Conservation (phyloP, 1,140 invertebrate species). For the Eupeodes corollae region DNA sequence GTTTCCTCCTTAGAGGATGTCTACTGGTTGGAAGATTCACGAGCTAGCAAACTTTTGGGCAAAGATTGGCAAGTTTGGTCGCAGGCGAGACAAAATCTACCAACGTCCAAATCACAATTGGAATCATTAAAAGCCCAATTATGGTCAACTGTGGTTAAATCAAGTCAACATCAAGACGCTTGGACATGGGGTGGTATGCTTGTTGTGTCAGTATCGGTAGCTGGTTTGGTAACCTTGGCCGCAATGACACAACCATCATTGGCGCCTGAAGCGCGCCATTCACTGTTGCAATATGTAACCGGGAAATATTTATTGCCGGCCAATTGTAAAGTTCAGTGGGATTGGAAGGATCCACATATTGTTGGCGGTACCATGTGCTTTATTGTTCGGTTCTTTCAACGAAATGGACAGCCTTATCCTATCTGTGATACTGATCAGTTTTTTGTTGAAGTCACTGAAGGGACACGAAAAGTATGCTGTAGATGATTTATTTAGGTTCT, state of each 20-base stretch:
- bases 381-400: slow-evolving; percentile 79
- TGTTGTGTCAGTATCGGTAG: slow-evolving; percentile 73
- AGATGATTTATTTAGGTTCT: background rate
- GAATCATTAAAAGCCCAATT: slow-evolving; percentile 65
- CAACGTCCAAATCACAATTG: slow-evolving; percentile 65
- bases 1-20: slow-evolving; percentile 74
- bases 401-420: slow-evolving; percentile 84
- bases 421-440: slow-evolving; percentile 84
- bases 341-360: slow-evolving; percentile 76
- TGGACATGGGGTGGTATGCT: slow-evolving; percentile 84
- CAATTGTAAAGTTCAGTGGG: slow-evolving; percentile 64
- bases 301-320: slow-evolving; percentile 80
- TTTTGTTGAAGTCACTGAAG: slow-evolving; percentile 73
- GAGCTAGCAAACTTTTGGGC: slow-evolving; percentile 57
- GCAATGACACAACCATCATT: slow-evolving; percentile 77
- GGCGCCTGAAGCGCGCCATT: slow-evolving; percentile 75
- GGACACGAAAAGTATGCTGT: slow-evolving; percentile 57
- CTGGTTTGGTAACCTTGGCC: slow-evolving; percentile 71
- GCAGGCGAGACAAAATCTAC: slow-evolving; percentile 60
- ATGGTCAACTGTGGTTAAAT: slow-evolving; percentile 80
- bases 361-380: slow-evolving; percentile 87
- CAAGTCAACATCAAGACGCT: slow-evolving; percentile 72
- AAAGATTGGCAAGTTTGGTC: slow-evolving; percentile 72
- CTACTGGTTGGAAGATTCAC: slow-evolving; percentile 75
- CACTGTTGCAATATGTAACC: slow-evolving; percentile 79